phyloP scores from a whole-genome alignment of 2,888 invertebrate genomes.

The Furcula furcula region DNA sequence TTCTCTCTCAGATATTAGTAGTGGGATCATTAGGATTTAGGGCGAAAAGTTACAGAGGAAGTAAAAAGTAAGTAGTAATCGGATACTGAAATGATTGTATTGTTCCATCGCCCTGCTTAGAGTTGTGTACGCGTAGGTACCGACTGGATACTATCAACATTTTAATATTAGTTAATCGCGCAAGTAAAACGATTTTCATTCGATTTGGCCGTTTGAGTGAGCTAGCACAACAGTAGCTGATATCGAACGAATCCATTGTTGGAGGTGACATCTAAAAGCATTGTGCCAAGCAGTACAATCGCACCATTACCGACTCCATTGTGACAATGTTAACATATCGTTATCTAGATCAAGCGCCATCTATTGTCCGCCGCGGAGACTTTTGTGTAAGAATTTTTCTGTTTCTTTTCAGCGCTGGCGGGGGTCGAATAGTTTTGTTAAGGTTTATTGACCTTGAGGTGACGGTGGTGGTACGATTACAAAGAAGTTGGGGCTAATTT shows the following conservation, averaged over 20 bases:
- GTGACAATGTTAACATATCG: constrained; percentile 81
- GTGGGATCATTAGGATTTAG: no score
- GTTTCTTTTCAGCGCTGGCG: constrained; percentile 47
- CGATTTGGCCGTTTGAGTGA: constrained; percentile 57
- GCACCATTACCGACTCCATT: constrained; percentile 77
- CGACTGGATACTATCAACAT: constrained; percentile 7
- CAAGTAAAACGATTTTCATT: constrained; percentile 51
- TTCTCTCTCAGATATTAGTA: no score
- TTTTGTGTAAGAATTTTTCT: constrained; percentile 58
- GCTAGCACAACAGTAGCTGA: constrained; percentile 65
- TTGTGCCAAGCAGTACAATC: constrained; percentile 76
- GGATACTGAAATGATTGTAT: no score
- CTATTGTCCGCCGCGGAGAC: constrained; percentile 72
- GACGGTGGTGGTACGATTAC: no score
- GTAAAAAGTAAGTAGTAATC: no score
- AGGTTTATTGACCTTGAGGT: constrained; percentile 35
- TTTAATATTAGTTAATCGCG: constrained; percentile 20
- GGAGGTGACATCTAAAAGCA: constrained; percentile 76
- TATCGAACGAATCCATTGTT: constrained; percentile 73
- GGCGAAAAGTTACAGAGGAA: no score
- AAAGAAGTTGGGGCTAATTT: constrained; percentile 17
- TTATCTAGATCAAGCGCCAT: constrained; percentile 80
- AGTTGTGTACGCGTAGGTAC: no score
- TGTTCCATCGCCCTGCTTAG: no score
- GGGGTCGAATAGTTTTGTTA: constrained; percentile 46